Base-by-base conservation (phyloP, 2,113 vertebrate species). In the Mungos mungo region DNA sequence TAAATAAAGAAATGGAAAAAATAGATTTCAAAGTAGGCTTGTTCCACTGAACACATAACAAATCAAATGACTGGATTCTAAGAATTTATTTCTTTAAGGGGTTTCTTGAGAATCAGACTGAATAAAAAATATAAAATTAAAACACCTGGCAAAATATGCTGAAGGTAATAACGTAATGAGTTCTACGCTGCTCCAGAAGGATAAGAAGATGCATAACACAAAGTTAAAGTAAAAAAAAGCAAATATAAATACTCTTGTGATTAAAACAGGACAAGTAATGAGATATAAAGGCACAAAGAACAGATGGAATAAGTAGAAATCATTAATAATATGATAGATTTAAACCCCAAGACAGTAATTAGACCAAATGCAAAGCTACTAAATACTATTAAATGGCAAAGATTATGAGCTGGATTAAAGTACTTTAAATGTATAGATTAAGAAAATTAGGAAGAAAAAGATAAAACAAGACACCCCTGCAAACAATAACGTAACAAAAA, bases 11-110 rank as follows among this genome's bases (percentile, higher is more conserved):
- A 91, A 89, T 15, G 82, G n/a, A 54, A 45, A 45, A 82, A 98
- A 52, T 54, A 76, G 90, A 97, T 95, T 90, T 96, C 95, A 96
- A 97, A 95, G 93, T 47, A 90, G 16, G 25, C 9, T 80, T 35
- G 9, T 88, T 35, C 3, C 31, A 60, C 0, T 31, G 35, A 74
- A 63, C 27, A 80, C n/a, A 50, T 31, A 93, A 50, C 7, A 41
- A 57, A 5, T 77, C 5, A 88, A 82, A 83, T 47, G 15, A 10
- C 29, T 38, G 7, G 21, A 41, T 74, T 90, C 23, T 84, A 94
- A 68, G 72, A 47, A 82, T 65, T 31, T 80, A 2, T 84, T 74
- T 35, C 14, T 23, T 79, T 66, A 79, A 87, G 7, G 29, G 25
- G 41, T 89, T 87, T 86, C 86, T 16, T 79, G 57, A 92, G 16